phyloP scores from a whole-genome alignment of 2,797 vertebrate species.

The Mionectes olivaceus region DNA sequence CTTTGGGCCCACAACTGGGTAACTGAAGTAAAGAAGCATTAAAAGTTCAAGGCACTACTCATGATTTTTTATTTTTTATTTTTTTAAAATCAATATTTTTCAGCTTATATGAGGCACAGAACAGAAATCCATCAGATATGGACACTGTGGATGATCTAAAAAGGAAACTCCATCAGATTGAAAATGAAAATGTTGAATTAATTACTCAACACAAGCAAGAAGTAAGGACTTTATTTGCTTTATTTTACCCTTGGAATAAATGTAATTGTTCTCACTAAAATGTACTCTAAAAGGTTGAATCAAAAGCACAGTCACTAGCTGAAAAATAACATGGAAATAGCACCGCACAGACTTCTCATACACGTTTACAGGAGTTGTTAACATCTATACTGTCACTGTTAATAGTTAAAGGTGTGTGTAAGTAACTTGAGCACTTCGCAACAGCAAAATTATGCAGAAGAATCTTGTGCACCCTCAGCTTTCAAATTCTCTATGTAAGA shows the following conservation, averaged over 20 bases:
- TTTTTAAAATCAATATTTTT: not conserved
- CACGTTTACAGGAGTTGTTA: not conserved
- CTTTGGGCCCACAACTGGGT: not conserved
- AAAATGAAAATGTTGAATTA: conserved; percentile 83
- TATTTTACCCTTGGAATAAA: not conserved
- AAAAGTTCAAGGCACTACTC: not conserved
- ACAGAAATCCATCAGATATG: conserved; percentile 28
- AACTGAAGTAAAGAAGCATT: not conserved
- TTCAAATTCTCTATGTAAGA: not conserved
- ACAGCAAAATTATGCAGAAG: not conserved
- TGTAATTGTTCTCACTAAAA: not conserved
- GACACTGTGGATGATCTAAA: conserved; percentile 65
- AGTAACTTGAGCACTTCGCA: not conserved
- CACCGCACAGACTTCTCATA: not conserved
- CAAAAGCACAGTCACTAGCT: not conserved
- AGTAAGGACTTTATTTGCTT: conserved; percentile 71
- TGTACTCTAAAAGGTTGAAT: not conserved
- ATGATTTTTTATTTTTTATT: not conserved
- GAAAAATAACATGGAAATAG: not conserved
- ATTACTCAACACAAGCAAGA: conserved; percentile 80
- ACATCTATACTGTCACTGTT: not conserved
- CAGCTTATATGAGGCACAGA: conserved; percentile 49
- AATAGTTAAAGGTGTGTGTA: not conserved
- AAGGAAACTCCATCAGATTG: conserved; percentile 79
- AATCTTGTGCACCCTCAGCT: not conserved